Evolutionary conservation across 2,797 vertebrate genomes (phyloP).

Genomic region (Trachurus trachurus): DNA sequence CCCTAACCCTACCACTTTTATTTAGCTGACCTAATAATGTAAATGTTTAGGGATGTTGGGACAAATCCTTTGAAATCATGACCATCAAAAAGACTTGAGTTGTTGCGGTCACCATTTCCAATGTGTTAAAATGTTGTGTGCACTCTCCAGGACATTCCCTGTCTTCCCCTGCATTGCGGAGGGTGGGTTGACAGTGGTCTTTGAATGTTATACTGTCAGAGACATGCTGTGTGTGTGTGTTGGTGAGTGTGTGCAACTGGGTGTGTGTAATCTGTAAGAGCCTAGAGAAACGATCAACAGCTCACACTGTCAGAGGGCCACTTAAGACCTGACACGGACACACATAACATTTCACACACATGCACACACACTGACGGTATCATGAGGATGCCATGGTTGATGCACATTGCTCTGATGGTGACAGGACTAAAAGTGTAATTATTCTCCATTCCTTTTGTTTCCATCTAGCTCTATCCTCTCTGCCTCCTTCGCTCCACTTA

Average conservation of each 20-base stretch:
- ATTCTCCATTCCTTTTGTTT: constrained; percentile 75
- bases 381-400: constrained; percentile 65
- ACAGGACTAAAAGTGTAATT: constrained; percentile 77
- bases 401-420: constrained; percentile 55
- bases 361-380: constrained; percentile 30
- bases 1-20: background rate
- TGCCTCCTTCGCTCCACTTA: constrained; percentile 50
- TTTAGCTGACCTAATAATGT: background rate
- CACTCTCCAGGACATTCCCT: constrained; percentile 18
- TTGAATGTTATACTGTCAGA: constrained; percentile 68
- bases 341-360: constrained; percentile 25
- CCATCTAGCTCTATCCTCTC: constrained; percentile 56
- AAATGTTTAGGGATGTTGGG: background rate
- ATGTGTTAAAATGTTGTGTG: constrained; percentile 32
- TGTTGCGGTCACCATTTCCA: constrained; percentile 14
- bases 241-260: constrained; percentile 34
- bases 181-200: constrained; percentile 70
- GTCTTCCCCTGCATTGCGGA: constrained; percentile 66
- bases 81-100: background rate
- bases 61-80: background rate
- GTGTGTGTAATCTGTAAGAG: constrained; percentile 70
- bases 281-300: constrained; percentile 68
- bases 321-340: constrained; percentile 72
- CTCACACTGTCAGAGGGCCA: constrained; percentile 75
- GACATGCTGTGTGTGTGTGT: constrained; percentile 46